Evolutionary conservation across 2,888 invertebrate species (phyloP), one percentile per base, ranked within the genome.

Genomic region (Laothoe populi): DNA sequence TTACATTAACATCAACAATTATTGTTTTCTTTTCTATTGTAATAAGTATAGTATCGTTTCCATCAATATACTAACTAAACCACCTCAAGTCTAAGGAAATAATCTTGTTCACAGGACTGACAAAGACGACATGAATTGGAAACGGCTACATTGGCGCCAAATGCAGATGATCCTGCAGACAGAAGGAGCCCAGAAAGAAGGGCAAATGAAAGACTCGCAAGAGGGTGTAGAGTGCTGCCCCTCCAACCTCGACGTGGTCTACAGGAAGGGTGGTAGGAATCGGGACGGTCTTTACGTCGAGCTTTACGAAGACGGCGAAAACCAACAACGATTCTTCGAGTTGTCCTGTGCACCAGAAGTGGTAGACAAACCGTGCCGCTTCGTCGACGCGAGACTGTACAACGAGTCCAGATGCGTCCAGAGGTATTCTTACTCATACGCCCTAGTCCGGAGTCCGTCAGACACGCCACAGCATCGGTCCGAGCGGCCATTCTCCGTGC

Each of bases 351-450:
- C 94, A 44, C 92, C 94, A 31, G 95, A 94, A 61, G 94, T 97
- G 58, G 94, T 94, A 69, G 94, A 95, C 79, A 94, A 94, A 74
- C 96, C 96, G 2, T 98, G 98, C 81, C 92, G 91, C 0, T 96
- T 96, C 88, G 93, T 97, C 76, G 96, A 96, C 85, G 94, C 94
- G n/a, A 93, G 94, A 65, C 91, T 96, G 59, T 94, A 94, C 83
- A 94, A 94, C 75, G 94, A 95, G 67, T 96, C 97, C n/a, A 92
- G 94, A 75, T 98, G 98, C 88, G 95, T 96, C 57, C 97, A 98
- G 83, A 95, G 96, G 83, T 96, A 96, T 85, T 96, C 96, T 57
- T 97, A 96, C 82, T 95, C 96, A 3, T 98, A 98, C 88, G 98
- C 97, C 62, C 92, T 97, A 71, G 96, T 97, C 63, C 94, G 96